Base-by-base conservation (phyloP, 1,140 invertebrate species). In the Drosophila oshimai region DNA sequence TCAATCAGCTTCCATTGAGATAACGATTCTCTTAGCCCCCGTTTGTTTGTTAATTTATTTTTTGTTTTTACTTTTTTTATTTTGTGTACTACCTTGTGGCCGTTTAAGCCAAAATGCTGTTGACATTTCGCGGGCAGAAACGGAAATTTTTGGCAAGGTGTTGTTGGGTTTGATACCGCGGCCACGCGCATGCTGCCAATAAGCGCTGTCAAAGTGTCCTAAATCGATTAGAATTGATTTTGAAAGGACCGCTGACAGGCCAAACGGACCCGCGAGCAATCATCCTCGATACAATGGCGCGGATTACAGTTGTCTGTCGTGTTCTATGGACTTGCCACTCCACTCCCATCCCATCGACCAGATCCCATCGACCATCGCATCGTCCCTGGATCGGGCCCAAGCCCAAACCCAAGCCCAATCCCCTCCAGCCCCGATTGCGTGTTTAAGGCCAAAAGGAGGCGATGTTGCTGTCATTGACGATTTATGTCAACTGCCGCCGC, bases 221-320 rank as follows among this genome's bases (percentile, higher is more conserved):
- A 87, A 87, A 87, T 87, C 81, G 83, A 88, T 88, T 87, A 87
- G 83, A 87, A 87, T 87, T 87, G 81, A 76, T 77, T 87, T 81
- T 88, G 81, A 87, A 67, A 65, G 55, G 74, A 34, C 62, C 64
- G 55, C 54, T 81, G 81, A 87, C 81, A 81, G 81, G 17, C 50
- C 37, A 57, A 49, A 39, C 77, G 50, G 50, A 44, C 67, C 72
- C 44, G 49, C 70, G 49, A 57, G 42, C 71, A 44, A 74, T 62
- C 54, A 72, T 72, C 68, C 46, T 54, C 51, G 20, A 54, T 72
- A 84, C 58, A 74, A 84, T 75, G 57, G 74, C 79, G 70, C 71
- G 81, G 80, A 86, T 84, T 84, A 86, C 80, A 84, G 79, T 84
- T 83, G 79, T 84, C 74, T 83, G 79, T 84, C 74, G 79, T 86